A percentile compares a stretch with the other conserved stretches of the same genome.
phyloP scores from a whole-genome alignment of 2,797 vertebrate species.

The Picus viridis region DNA sequence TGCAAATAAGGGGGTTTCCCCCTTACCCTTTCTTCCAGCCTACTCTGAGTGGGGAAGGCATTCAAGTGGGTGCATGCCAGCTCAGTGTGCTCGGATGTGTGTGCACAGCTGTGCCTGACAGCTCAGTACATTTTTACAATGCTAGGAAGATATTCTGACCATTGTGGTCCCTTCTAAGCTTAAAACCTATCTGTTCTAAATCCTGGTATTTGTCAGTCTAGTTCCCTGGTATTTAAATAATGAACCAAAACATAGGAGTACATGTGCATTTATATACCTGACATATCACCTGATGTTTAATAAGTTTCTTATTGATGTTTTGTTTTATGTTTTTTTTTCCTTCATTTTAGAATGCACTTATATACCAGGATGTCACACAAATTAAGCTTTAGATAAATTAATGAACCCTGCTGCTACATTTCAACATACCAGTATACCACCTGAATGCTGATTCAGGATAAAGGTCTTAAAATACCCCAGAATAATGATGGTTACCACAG shows the following conservation, averaged over 20 bases:
- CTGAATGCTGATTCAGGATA: neutral
- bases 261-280: neutral
- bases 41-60: neutral
- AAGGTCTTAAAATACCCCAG: neutral
- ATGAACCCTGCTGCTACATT: neutral
- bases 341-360: neutral
- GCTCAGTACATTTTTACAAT: rapidly evolving
- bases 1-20: neutral
- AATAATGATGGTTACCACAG: neutral
- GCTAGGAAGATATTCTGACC: neutral
- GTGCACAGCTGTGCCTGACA: neutral
- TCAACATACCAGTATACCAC: neutral
- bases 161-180: neutral
- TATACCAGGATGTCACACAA: neutral
- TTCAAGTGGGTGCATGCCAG: neutral
- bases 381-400: neutral
- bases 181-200: neutral
- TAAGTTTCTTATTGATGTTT: neutral
- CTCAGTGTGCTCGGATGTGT: rapidly evolving
- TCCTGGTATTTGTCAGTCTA: neutral
- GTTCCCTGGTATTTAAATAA: neutral
- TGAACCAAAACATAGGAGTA: neutral
- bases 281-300: neutral
- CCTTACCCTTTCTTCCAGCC: neutral
- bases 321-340: neutral